Evolutionary conservation across 2,113 vertebrate genomes (phyloP).

Genomic region (Menidia beryllina): DNA sequence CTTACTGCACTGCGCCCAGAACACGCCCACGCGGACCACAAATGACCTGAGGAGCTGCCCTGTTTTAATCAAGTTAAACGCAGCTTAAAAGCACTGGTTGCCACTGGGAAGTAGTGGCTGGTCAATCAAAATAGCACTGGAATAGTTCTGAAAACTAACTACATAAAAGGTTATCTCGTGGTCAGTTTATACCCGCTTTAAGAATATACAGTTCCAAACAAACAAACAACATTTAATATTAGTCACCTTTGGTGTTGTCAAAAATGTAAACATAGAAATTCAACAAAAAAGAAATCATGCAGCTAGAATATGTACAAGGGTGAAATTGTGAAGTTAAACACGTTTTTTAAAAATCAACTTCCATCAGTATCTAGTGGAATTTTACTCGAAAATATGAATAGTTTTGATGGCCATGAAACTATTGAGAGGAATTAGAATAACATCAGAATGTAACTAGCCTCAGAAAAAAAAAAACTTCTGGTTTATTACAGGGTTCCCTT

Average conservation of each 20-base stretch:
- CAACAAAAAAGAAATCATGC: too few relatives aligned
- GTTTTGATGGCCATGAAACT: too few relatives aligned
- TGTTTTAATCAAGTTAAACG: conserved; percentile 20
- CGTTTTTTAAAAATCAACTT: too few relatives aligned
- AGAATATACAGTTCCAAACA: not conserved
- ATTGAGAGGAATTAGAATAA: not conserved
- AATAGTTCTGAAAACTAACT: not conserved
- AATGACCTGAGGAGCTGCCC: conserved; percentile 19
- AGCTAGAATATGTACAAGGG: too few relatives aligned
- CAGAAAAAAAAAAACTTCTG: not conserved
- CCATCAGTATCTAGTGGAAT: too few relatives aligned
- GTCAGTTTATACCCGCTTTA: not conserved
- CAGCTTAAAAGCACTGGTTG: conserved; percentile 12
- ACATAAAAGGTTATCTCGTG: not conserved
- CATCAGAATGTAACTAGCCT: not conserved
- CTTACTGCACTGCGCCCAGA: conserved; percentile 15
- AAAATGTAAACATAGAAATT: not conserved
- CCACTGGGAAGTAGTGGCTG: not conserved
- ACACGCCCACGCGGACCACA: conserved; percentile 9
- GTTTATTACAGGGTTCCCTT: not conserved
- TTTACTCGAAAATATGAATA: too few relatives aligned
- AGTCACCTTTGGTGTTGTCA: not conserved
- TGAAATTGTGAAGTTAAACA: too few relatives aligned
- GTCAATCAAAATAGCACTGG: not conserved
- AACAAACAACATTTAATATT: too few relatives aligned